Evolutionary conservation across 2,113 vertebrate species (phyloP).

Genomic region (Amblyopsis rosae): DNA sequence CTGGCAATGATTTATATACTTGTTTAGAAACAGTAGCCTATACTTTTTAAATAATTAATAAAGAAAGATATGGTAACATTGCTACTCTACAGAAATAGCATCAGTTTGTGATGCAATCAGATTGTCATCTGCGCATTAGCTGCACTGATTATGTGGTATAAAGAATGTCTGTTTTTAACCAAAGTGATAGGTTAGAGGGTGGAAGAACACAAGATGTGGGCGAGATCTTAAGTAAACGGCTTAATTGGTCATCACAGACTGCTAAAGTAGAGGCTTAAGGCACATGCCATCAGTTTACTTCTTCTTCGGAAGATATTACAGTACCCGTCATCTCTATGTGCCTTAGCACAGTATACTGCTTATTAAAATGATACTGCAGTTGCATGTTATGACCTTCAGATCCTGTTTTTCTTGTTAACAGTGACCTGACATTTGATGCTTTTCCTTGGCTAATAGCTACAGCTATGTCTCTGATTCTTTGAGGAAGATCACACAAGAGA

Average conservation of each 20-base stretch:
- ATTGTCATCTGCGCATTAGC: no score
- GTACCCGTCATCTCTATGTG: slow-evolving; percentile 5
- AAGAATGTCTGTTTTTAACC: slow-evolving; percentile 13
- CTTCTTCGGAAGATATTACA: background rate
- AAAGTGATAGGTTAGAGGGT: background rate
- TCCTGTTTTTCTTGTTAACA: background rate
- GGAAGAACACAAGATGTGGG: background rate
- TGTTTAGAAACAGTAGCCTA: no score
- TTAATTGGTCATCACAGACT: background rate
- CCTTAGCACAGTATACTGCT: background rate
- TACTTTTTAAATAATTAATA: no score
- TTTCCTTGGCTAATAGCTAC: background rate
- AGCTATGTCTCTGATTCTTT: background rate
- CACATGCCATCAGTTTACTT: background rate
- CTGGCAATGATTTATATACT: no score
- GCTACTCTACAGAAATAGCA: no score
- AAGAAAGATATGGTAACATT: no score
- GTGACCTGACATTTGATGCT: slow-evolving; percentile 18
- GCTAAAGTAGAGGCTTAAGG: background rate
- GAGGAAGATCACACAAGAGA: background rate
- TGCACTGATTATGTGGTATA: background rate
- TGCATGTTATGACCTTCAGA: no score
- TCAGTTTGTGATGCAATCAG: no score
- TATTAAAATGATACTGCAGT: background rate
- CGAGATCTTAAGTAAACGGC: background rate